A percentile compares a stretch with the other conserved stretches of the same genome.
phyloP scores from a whole-genome alignment of 2,113 vertebrate genomes.

The Misgurnus mizolepis region DNA sequence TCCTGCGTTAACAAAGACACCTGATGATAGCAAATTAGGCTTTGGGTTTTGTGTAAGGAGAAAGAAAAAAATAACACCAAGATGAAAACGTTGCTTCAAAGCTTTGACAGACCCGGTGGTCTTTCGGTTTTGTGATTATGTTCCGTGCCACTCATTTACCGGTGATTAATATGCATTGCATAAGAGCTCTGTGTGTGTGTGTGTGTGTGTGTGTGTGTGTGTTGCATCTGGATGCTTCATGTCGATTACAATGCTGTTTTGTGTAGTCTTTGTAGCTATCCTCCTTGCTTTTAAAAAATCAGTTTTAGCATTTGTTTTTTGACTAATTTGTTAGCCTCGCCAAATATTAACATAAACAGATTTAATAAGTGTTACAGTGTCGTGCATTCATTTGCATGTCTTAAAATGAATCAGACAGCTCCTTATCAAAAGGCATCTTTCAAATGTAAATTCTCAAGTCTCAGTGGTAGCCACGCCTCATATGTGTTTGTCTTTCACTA shows the following conservation, averaged over 20 bases:
- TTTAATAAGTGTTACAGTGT: too few species aligned
- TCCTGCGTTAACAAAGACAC: conserved; percentile 77
- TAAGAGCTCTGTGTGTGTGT: conserved; percentile 36
- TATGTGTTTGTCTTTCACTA: too few species aligned
- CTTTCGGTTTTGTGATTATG: conserved; percentile 69
- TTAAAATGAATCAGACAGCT: too few species aligned
- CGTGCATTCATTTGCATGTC: too few species aligned
- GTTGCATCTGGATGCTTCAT: conserved; percentile 34
- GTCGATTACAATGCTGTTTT: neutral
- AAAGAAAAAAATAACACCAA: conserved; percentile 62
- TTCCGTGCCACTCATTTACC: conserved; percentile 62
- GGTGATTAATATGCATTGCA: conserved; percentile 66
- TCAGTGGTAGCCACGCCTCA: too few species aligned
- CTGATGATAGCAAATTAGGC: conserved; percentile 82
- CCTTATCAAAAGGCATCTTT: too few species aligned
- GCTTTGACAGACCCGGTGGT: conserved; percentile 75
- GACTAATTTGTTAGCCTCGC: neutral
- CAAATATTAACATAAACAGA: too few species aligned
- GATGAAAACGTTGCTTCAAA: conserved; percentile 56
- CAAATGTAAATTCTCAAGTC: too few species aligned
- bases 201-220: conserved; percentile 5
- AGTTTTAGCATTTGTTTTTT: neutral
- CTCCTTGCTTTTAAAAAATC: neutral
- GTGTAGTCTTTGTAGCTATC: neutral
- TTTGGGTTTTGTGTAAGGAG: conserved; percentile 74